A percentile compares a stretch with the other conserved stretches of the same genome.
Conservation (phyloP, 2,888 invertebrate genomes). For the Scaptomyza reducta region DNA sequence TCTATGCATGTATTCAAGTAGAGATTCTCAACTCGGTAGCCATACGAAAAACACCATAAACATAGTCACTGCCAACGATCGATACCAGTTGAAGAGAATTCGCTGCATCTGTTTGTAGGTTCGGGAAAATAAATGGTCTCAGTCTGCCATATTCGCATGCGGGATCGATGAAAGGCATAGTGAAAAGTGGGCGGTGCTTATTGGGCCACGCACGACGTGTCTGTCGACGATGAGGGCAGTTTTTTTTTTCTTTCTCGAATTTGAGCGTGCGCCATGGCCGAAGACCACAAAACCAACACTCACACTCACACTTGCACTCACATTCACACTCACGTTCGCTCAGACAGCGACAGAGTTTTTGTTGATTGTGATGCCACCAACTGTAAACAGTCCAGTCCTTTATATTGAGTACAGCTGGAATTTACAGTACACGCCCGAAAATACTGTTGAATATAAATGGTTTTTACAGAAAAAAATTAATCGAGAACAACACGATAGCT, state of each 20-base stretch:
- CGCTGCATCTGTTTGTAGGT: conserved; percentile 41
- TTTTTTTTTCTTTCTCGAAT: conserved; percentile 27
- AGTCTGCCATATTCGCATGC: conserved; percentile 41
- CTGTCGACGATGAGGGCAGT: conserved; percentile 41
- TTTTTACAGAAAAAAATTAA: not conserved
- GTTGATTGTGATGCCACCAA: conserved; percentile 27
- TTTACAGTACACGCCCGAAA: conserved; percentile 13
- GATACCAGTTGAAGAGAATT: conserved; percentile 40
- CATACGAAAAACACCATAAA: conserved; percentile 29
- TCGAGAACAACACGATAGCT: no score
- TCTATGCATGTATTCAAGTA: conserved; percentile 13
- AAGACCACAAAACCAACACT: conserved; percentile 28
- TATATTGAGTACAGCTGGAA: not conserved
- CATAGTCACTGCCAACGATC: conserved; percentile 26
- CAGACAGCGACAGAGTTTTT: conserved; percentile 13
- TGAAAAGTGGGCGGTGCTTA: conserved; percentile 75
- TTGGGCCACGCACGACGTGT: conserved; percentile 50
- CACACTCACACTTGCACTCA: conserved; percentile 12
- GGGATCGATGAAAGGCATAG: conserved; percentile 72
- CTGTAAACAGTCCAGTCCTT: conserved; percentile 35
- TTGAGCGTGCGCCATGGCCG: conserved; percentile 71
- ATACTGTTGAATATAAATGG: not conserved
- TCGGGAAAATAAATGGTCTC: conserved; percentile 63
- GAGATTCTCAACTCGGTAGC: conserved; percentile 58
- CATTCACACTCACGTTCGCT: conserved; percentile 13